Evolutionary conservation across 2,888 invertebrate species (phyloP).

Genomic region (Octodonta nipae): DNA sequence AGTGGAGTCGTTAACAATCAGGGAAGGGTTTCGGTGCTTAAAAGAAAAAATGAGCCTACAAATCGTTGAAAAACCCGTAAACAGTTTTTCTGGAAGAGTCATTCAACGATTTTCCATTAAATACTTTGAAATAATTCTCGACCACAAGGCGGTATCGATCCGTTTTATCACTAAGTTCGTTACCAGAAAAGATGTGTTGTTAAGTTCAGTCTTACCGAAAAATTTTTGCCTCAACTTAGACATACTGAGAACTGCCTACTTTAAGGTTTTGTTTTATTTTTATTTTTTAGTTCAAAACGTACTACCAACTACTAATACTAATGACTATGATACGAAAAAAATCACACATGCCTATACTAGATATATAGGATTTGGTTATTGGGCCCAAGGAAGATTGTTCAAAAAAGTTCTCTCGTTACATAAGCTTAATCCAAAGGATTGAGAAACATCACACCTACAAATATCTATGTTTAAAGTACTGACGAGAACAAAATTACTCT

Average conservation of each 20-base stretch:
- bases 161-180: conserved; percentile 33
- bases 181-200: conserved; percentile 38
- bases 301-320: conserved; percentile 32
- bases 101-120: too few species aligned
- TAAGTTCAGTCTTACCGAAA: conserved; percentile 39
- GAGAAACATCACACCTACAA: conserved; percentile 30
- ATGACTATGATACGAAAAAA: conserved; percentile 37
- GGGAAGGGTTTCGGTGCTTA: too few species aligned
- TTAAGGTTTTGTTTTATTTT: conserved; percentile 8
- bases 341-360: conserved; percentile 36
- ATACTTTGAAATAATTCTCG: too few species aligned
- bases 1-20: too few species aligned
- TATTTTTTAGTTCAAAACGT: conserved; percentile 16
- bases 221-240: conserved; percentile 24
- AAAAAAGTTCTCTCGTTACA: conserved; percentile 26
- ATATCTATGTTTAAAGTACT: too few species aligned
- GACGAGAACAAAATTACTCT: too few species aligned
- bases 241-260: conserved; percentile 19
- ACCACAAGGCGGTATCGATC: too few species aligned
- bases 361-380: conserved; percentile 34
- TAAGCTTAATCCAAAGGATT: conserved; percentile 26
- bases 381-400: conserved; percentile 41
- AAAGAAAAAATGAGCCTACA: too few species aligned
- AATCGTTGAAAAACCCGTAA: too few species aligned
- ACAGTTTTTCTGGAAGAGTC: too few species aligned